Conservation (phyloP, 2,797 vertebrate genomes). For the Scomberomorus guttatus region DNA sequence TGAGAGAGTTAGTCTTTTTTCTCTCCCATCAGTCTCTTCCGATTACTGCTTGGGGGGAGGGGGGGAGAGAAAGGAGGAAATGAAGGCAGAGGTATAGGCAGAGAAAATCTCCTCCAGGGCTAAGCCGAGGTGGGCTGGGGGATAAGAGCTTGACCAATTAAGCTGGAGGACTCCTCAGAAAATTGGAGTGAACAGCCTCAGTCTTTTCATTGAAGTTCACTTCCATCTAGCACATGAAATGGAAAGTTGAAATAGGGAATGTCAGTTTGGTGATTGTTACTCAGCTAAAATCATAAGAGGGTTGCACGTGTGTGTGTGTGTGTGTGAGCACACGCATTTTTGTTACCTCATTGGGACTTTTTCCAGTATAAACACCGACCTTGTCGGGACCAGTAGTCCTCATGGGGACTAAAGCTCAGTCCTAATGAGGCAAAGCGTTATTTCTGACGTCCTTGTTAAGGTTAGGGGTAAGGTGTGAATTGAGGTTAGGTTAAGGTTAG, state of each 20-base stretch:
- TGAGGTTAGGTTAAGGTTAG: too few relatives aligned
- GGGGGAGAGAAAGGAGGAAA: conserved; percentile 50
- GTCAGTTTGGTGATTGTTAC: conserved; percentile 58
- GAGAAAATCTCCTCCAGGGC: conserved; percentile 75
- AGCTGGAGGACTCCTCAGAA: conserved; percentile 78
- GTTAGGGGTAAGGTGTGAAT: too few relatives aligned
- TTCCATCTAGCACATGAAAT: conserved; percentile 71
- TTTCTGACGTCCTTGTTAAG: too few relatives aligned
- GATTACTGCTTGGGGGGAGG: conserved; percentile 63
- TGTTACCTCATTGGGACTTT: too few relatives aligned
- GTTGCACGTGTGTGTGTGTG: conserved; percentile 18
- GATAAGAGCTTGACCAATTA: conserved; percentile 84
- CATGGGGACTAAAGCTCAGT: too few relatives aligned
- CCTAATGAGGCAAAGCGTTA: too few relatives aligned
- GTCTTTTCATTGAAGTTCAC: conserved; percentile 74
- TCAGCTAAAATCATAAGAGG: conserved; percentile 51
- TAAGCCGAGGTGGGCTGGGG: conserved; percentile 79
- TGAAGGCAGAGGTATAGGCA: conserved; percentile 73
- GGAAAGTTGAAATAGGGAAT: conserved; percentile 65
- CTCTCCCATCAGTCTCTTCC: conserved; percentile 73
- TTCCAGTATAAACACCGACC: too few relatives aligned
- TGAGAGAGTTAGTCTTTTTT: conserved; percentile 55
- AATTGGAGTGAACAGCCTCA: conserved; percentile 75
- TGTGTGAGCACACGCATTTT: neutral
- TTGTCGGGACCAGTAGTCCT: too few relatives aligned